Base-by-base conservation (phyloP, 2,888 invertebrate genomes). In the Xestia ashworthii region DNA sequence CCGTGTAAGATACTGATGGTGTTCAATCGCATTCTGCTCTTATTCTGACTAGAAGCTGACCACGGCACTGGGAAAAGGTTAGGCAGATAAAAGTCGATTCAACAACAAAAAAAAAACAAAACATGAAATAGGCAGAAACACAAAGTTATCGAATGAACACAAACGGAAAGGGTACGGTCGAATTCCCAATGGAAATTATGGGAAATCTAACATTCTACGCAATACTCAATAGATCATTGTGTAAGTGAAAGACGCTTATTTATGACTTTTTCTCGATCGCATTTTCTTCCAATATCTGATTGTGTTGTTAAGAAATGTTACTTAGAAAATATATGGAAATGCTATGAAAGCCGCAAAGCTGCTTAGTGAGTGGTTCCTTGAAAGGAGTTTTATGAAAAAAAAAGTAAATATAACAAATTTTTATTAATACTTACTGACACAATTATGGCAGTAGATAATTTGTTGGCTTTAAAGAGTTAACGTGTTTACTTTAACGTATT, bases 131-230 rank as follows among this genome's bases (percentile, higher is more conserved):
- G 16, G 41, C 64, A 58, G 46, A 53, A 74, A 71, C 55, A 71
- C 55, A 38, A 46, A 3, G 12, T 38, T 74, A 70, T 71, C 46
- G 70, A 73, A 53, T 69, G 75, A 48, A 80, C 64, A 64, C 67
- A 73, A 68, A 65, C 3, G 8, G 25, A 76, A 80, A 76, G 69
- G 69, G 80, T 68, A 69, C n/a, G 58, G 65, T 22, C 46, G 50
- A 68, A 86, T 75, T 87, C 91, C 89, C 89, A 55, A 82, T 80
- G 89, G 91, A 89, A 91, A 91, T 91, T 85, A 88, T 82, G 73
- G 78, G 74, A 83, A 82, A 80, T 82, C 62, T 73, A 74, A 79
- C 76, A 70, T 78, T 84, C 83, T 64, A 80, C 80, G 76, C 81
- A 84, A 86, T 69, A 76, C 78, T 80, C 82, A 84, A 87, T 85